Evolutionary conservation across 2,888 invertebrate genomes (phyloP), one percentile per base, ranked within the genome.

Genomic region (Mythimna loreyi): DNA sequence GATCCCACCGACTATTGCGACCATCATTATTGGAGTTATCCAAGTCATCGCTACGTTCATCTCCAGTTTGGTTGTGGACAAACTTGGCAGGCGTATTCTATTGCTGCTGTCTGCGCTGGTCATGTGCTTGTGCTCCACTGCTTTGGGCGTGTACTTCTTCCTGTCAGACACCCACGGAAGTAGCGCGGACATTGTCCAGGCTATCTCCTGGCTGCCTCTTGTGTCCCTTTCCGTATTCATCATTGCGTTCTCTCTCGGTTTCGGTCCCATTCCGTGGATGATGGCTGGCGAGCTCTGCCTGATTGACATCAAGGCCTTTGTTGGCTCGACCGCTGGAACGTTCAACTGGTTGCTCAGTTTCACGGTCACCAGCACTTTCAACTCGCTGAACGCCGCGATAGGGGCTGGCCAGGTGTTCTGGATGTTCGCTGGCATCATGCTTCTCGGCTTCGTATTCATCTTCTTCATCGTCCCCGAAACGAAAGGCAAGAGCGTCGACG

Each of bases 201-300:
- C 93, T 21, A 94, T 98, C 9, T 96, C 96, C 0, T 98, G 98
- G 97, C 88, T 99, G 67, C 98, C 98, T 0, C 92, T 99, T 7
- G 84, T 97, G 2, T 97, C 97, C 33, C 91, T 98, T 25, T 97
- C 98, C 55, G 77, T 98, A 2, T 99, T 98, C 91, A 97, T 98
- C 25, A 92, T 98, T 25, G 97, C 98, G 53, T 99, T 98, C 93
- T 98, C 98, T 0, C 87, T 98, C 47, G 98, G 98, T 58, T 97
- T 97, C 85, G 99, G 99, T 0, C 99, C 99, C 0, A 98, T 99
- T 56, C 98, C 98, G 0, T 98, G 98, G 98, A 96, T 98, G 96
- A 97, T 98, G 96, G 94, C 96, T 3, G 97, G 98, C 3, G 99
- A 99, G 90, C 94, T 99, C 16, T 98, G 99, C 90, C 96, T 98